Conservation (phyloP, 2,888 invertebrate genomes). For the Priocnemis perturbator region DNA sequence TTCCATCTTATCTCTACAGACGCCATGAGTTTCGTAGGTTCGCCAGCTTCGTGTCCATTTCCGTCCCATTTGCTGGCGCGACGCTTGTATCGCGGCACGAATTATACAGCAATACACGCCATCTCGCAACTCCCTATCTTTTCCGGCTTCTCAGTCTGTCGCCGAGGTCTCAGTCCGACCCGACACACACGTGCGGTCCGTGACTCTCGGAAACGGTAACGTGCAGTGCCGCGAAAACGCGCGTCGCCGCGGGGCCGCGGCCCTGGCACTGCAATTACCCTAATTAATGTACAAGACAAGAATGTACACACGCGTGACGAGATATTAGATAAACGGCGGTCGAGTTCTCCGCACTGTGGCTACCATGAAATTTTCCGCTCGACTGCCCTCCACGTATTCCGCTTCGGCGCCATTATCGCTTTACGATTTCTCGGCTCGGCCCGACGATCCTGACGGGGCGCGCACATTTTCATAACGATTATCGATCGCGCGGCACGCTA, state of each 20-base stretch:
- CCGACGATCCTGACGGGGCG: not conserved
- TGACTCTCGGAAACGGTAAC: too few species aligned
- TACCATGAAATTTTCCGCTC: slow-evolving; percentile 7
- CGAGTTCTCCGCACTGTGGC: slow-evolving; percentile 11
- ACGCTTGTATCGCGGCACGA: too few species aligned
- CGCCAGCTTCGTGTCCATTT: too few species aligned
- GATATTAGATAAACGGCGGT: slow-evolving; percentile 51
- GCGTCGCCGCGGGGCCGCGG: slow-evolving; percentile 11
- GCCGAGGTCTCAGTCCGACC: too few species aligned
- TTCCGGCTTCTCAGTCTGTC: too few species aligned
- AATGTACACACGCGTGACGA: slow-evolving; percentile 47
- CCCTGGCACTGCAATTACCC: slow-evolving; percentile 38
- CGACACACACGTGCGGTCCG: too few species aligned
- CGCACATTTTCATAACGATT: slow-evolving; percentile 6
- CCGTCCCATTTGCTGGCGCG: too few species aligned
- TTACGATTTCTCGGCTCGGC: slow-evolving; percentile 6
- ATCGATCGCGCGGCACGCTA: not conserved
- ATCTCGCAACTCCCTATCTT: too few species aligned
- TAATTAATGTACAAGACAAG: slow-evolving; percentile 44
- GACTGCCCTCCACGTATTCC: not conserved
- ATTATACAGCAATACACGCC: too few species aligned
- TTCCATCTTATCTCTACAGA: not conserved
- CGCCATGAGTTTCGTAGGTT: too few species aligned
- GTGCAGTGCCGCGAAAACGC: too few species aligned
- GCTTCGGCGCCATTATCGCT: not conserved